Percentiles rank a stretch among this genome's conserved stretches.
Evolutionary conservation across 2,113 vertebrate species (phyloP).

Genomic region (Anser cygnoides): DNA sequence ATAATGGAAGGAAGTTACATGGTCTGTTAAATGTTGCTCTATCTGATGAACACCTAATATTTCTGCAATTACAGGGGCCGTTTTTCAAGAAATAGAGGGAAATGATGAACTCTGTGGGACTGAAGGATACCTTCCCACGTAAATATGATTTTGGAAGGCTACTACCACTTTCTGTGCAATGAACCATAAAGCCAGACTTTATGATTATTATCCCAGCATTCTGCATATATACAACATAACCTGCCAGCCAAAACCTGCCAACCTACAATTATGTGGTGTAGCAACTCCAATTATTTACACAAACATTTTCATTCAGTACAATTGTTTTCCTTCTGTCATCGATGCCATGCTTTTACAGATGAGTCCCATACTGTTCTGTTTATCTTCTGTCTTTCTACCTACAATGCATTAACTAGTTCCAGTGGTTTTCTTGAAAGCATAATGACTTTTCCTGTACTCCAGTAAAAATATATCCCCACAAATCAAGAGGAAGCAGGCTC

Average conservation of each 20-base stretch:
- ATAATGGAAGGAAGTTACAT: background rate
- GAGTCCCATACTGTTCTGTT: conserved; percentile 28
- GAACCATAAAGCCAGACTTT: background rate
- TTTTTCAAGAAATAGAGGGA: background rate
- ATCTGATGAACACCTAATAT: background rate
- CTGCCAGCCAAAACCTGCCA: background rate
- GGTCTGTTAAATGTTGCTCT: background rate
- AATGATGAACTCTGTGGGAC: background rate
- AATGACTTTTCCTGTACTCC: conserved; percentile 82
- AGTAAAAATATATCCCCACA: conserved; percentile 83
- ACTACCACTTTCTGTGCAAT: background rate
- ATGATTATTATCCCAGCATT: background rate
- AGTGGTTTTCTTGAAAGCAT: conserved; percentile 73
- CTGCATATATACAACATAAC: background rate
- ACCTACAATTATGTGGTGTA: background rate
- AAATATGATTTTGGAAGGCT: background rate
- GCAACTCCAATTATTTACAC: background rate
- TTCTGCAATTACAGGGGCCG: background rate
- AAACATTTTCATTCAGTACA: background rate
- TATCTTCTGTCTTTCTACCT: conserved; percentile 61
- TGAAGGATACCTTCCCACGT: background rate
- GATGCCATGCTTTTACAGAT: background rate
- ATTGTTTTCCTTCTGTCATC: background rate
- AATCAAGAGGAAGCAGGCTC: conserved; percentile 81
- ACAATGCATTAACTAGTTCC: conserved; percentile 73